A percentile compares a stretch with the other conserved stretches of the same genome.
Conservation (phyloP, 2,888 invertebrate species). For the Phengaris arion region DNA sequence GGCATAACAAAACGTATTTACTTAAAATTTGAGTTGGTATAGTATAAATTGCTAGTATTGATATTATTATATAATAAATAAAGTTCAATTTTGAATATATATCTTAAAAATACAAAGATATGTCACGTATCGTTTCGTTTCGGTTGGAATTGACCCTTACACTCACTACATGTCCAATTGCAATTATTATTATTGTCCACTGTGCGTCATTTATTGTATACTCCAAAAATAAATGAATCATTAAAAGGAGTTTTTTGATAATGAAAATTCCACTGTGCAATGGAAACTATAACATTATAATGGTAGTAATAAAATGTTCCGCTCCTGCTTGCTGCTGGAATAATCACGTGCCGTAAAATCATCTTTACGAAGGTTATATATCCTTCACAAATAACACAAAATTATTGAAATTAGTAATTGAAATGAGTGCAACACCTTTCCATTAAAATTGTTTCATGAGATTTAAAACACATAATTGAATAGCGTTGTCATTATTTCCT, state of each 20-base stretch:
- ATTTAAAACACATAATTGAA: not conserved
- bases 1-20: too few species aligned
- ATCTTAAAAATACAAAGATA: too few species aligned
- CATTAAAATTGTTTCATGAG: slow-evolving; percentile 9
- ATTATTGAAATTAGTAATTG: not conserved
- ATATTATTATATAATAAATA: too few species aligned
- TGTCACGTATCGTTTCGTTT: too few species aligned
- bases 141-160: too few species aligned
- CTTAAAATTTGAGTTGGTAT: too few species aligned
- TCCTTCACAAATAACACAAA: not conserved
- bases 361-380: not conserved
- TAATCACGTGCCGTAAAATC: not conserved
- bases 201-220: not conserved
- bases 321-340: not conserved
- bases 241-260: not conserved
- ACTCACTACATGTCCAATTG: too few species aligned
- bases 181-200: not conserved
- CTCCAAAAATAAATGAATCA: not conserved
- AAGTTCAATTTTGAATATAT: too few species aligned
- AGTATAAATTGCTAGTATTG: too few species aligned
- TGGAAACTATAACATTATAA: not conserved
- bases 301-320: not conserved
- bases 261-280: not conserved
- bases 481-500: slow-evolving; percentile 11
- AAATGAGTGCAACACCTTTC: not conserved